A percentile compares a stretch with the other conserved stretches of the same genome.
These are phyloP conservation scores for Sardina pilchardus DNA, from an alignment of 2,113 vertebrate genomes.

Conservation along the genomic window DNA sequence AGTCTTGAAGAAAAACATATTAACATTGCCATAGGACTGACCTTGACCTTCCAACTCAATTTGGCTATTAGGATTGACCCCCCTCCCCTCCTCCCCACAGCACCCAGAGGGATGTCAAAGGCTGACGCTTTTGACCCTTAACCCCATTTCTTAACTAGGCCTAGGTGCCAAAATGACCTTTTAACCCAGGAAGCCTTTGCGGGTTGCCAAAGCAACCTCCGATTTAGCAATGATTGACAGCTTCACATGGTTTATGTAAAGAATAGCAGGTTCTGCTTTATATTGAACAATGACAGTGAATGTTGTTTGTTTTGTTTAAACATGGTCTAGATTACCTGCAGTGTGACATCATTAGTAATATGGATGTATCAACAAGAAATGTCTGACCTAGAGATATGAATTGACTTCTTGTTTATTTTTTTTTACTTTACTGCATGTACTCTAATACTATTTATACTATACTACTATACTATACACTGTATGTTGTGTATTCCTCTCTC, in stretches of 20 bases:
- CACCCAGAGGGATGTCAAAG: constrained; percentile 71
- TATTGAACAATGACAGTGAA: constrained; percentile 38
- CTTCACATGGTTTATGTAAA: constrained; percentile 55
- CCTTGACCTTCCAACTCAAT: constrained; percentile 82
- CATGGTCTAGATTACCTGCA: not conserved
- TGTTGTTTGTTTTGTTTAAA: not conserved
- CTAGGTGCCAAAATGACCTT: constrained; percentile 75
- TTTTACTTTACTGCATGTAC: not conserved
- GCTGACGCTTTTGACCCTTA: constrained; percentile 78
- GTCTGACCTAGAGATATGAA: not conserved
- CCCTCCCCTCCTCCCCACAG: constrained; percentile 52
- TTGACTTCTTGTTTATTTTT: no score
- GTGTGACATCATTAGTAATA: not conserved
- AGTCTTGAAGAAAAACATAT: constrained; percentile 67
- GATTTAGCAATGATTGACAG: constrained; percentile 73
- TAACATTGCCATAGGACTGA: constrained; percentile 70
- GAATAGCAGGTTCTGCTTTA: constrained; percentile 35
- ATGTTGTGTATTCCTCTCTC: not conserved
- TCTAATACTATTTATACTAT: not conserved
- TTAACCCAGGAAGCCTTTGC: constrained; percentile 76
- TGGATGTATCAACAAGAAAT: not conserved
- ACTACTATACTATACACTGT: not conserved
- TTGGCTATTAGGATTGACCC: constrained; percentile 73
- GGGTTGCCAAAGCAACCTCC: constrained; percentile 73
- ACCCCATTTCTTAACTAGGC: constrained; percentile 80